Evolutionary conservation across 2,113 vertebrate species (phyloP), one percentile per base, ranked within the genome.

Genomic region (Brachypodius melanocephalos): DNA sequence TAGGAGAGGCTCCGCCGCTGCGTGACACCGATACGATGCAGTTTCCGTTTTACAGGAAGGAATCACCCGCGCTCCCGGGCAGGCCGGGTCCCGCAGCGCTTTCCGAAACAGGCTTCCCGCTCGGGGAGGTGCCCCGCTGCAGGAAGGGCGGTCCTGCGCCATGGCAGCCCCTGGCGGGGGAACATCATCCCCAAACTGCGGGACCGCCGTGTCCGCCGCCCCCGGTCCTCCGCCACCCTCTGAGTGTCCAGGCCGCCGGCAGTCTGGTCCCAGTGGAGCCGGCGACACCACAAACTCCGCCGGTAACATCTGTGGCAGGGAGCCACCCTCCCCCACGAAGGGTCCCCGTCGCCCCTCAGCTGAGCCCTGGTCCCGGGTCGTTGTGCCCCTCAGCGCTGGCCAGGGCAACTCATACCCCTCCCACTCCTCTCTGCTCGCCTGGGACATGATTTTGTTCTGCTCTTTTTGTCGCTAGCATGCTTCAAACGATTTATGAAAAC

Each of bases 381-480:
- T 8, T 19, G 58, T 31, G 21, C 20, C 21, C 36, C 42, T 63
- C 61, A 3, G 74, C 16, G 3, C 6, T 12, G 42, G 26, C 54
- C 54, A 0, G 10, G 8, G 8, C 45, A 1, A 17, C 22, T 32
- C 31, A 2, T 3, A 0, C 12, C 13, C 19, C 3, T 45, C 2
- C 14, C 8, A 4, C n/a, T 4, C 28, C 45, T 31, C 32, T 19
- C 18, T 17, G 51, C n/a, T 42, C 12, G 5, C 4, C 31, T 5
- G 4, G 8, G 21, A 2, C 6, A 0, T 4, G 25, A 5, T 25
- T 52, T 17, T 36, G 21, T 21, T 48, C n/a, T 9, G 22, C n/a
- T 66, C 9, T 7, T 51, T 25, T 16, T 40, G 14, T 25, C 57
- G 8, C 25, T 9, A 25, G 12, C 26, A 20, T n/a, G 52, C 15